Evolutionary conservation across 2,888 invertebrate genomes (phyloP).

Genomic region (Campaea margaritaria): DNA sequence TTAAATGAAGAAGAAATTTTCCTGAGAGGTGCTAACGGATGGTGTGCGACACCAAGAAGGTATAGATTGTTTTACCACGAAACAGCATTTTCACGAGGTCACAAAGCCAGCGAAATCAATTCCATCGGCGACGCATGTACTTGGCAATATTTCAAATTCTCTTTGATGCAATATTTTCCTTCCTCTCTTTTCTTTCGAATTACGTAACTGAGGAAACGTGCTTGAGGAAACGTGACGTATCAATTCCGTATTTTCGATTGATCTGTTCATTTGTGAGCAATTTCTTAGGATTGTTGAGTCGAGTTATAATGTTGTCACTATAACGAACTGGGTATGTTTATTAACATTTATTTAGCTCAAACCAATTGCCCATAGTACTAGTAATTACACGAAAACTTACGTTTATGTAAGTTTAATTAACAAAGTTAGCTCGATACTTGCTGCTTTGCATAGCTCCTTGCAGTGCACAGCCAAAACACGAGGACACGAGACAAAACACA

Average conservation of each 20-base stretch:
- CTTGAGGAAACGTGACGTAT: constrained; percentile 55
- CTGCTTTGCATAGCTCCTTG: too few species aligned
- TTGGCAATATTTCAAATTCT: constrained; percentile 82
- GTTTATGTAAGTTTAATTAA: too few species aligned
- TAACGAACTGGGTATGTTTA: background rate
- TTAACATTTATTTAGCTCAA: background rate
- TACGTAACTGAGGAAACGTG: constrained; percentile 58
- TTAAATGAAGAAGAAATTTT: too few species aligned
- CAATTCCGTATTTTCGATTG: constrained; percentile 35
- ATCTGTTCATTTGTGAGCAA: constrained; percentile 34
- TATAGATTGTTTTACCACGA: constrained; percentile 47
- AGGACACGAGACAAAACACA: too few species aligned
- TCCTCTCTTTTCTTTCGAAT: constrained; percentile 57
- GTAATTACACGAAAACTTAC: too few species aligned
- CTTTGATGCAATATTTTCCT: constrained; percentile 75
- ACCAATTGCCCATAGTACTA: background rate
- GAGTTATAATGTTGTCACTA: constrained; percentile 6
- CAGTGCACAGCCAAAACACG: too few species aligned
- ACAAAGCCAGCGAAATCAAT: constrained; percentile 74
- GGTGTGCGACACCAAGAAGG: background rate
- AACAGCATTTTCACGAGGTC: constrained; percentile 49
- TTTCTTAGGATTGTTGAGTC: constrained; percentile 22
- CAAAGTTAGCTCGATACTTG: too few species aligned
- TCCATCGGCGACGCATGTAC: constrained; percentile 65
- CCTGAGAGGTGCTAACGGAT: constrained; percentile 1